Percentiles rank a stretch among this genome's conserved stretches.
Conservation (phyloP, 2,888 invertebrate species). For the Cephus pulcher region DNA sequence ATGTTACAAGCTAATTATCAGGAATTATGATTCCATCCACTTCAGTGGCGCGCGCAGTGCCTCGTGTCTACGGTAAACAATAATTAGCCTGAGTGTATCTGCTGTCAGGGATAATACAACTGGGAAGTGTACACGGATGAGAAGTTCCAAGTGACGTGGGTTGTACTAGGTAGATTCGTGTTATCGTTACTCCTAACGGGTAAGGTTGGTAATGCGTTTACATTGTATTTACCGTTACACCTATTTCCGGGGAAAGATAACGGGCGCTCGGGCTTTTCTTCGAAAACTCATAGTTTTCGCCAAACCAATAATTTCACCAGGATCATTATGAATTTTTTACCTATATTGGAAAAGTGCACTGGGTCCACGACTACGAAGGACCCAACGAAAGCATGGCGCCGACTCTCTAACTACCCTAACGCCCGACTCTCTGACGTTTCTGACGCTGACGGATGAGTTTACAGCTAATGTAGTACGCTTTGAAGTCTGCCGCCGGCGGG, state of each 20-base stretch:
- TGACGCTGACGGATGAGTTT: slow-evolving; percentile 65
- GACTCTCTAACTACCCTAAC: slow-evolving; percentile 28
- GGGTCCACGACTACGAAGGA: not conserved
- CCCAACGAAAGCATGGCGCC: slow-evolving; percentile 38
- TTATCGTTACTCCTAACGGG: not conserved
- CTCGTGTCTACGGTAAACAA: slow-evolving; percentile 40
- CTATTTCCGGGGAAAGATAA: not conserved
- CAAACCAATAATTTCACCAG: not conserved
- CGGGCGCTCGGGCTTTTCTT: not conserved
- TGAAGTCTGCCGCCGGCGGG: slow-evolving; percentile 55
- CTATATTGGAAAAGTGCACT: not conserved
- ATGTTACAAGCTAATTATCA: slow-evolving; percentile 49
- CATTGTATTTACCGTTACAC: not conserved
- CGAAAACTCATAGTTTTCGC: not conserved
- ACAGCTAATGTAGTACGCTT: slow-evolving; percentile 62
- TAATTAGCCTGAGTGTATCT: slow-evolving; percentile 41
- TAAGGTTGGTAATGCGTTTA: not conserved
- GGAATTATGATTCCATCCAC: slow-evolving; percentile 47
- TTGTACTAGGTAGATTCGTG: not conserved
- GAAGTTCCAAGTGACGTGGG: slow-evolving; percentile 33
- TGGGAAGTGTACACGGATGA: slow-evolving; percentile 33
- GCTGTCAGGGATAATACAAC: slow-evolving; percentile 37
- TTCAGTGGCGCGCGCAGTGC: slow-evolving; percentile 5
- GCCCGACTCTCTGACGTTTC: slow-evolving; percentile 43
- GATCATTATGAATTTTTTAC: not conserved